These are phyloP conservation scores for Ceyx melanurus DNA, from an alignment of 2,113 vertebrate genomes.

Conservation along the genomic window DNA sequence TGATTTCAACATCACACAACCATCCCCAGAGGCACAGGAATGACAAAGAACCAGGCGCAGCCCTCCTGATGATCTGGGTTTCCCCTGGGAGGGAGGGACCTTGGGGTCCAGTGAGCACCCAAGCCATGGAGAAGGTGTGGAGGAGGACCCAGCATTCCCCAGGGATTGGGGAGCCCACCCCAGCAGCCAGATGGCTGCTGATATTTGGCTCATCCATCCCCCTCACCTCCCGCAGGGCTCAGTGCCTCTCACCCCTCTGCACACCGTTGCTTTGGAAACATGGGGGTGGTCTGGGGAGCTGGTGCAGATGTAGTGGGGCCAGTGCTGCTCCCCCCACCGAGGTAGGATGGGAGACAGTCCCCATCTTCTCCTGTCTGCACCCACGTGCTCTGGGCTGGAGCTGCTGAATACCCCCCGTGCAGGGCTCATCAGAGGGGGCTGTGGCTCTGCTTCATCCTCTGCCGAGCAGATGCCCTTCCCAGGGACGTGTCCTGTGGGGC, in stretches of 20 bases:
- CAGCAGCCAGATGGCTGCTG: background rate
- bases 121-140: background rate
- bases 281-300: background rate
- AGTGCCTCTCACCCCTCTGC: accelerated
- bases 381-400: accelerated
- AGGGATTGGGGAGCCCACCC: background rate
- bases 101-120: accelerated
- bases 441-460: background rate
- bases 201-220: accelerated
- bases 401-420: background rate
- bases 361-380: background rate
- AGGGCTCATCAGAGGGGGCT: background rate
- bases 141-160: background rate
- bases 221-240: background rate
- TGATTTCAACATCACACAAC: accelerated
- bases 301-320: no score
- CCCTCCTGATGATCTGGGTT: background rate
- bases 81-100: background rate
- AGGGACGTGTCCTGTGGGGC: background rate
- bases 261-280: background rate
- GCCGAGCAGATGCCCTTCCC: background rate
- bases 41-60: background rate
- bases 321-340: accelerated
- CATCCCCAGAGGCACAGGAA: no score
- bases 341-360: background rate